A percentile compares a stretch with the other conserved stretches of the same genome.
These are phyloP conservation scores for Zaprionus gabonicus DNA, from an alignment of 1,140 invertebrate species.

Conservation along the genomic window DNA sequence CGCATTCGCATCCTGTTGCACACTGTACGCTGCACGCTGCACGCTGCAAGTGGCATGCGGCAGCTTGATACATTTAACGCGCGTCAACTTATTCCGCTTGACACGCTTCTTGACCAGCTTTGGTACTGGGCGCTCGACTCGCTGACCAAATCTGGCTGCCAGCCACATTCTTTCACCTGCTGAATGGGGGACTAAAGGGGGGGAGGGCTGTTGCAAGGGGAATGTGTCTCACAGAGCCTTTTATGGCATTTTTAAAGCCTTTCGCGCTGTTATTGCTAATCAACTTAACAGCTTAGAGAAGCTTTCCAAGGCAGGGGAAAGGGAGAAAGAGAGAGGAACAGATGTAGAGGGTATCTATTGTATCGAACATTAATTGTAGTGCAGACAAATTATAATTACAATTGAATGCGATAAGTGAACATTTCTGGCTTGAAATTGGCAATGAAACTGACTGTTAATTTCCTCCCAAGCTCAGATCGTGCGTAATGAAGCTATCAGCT, in stretches of 20 bases:
- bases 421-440: conserved; percentile 37
- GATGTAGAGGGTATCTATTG: not conserved
- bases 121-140: conserved; percentile 20
- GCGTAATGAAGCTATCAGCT: not conserved
- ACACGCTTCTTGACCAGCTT: conserved; percentile 59
- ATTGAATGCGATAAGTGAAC: conserved; percentile 60
- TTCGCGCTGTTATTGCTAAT: conserved; percentile 59
- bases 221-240: conserved; percentile 47
- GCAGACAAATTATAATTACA: conserved; percentile 59
- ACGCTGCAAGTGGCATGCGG: not conserved
- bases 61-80: conserved; percentile 11
- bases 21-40: not conserved
- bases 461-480: not conserved
- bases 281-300: conserved; percentile 24
- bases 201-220: not conserved
- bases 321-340: not conserved
- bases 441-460: conserved; percentile 45
- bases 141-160: conserved; percentile 45
- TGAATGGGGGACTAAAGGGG: no score
- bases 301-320: not conserved
- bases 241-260: conserved; percentile 61
- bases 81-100: conserved; percentile 15
- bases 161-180: conserved; percentile 30
- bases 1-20: conserved; percentile 52
- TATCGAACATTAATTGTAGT: conserved; percentile 40